Base-by-base conservation (phyloP, 2,888 invertebrate genomes). In the Pomacea canaliculata region DNA sequence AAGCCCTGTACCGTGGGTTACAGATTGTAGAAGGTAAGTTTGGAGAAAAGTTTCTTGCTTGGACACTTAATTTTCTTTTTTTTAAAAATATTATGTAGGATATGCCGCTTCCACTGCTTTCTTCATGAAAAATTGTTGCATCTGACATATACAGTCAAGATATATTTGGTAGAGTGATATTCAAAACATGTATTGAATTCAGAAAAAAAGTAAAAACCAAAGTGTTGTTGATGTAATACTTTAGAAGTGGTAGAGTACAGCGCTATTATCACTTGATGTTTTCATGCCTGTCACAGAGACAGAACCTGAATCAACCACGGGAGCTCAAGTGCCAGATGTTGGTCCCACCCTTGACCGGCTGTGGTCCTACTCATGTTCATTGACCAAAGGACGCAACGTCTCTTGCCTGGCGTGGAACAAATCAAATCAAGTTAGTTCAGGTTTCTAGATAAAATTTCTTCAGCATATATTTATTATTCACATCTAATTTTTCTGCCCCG, bases 371-470 rank as follows among this genome's bases (percentile, higher is more conserved):
- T 80, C 80, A 8, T 89, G 90, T 83, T 82, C 87, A 46, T 80
- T 89, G 76, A 89, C 88, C 67, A 87, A 86, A 62, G 88, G 88
- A 48, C 81, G 85, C 48, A 91, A 90, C 79, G 89, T 91, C 78
- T 89, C 89, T 81, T 88, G 90, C 77, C 85, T 90, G 72, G 82
- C 89, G 0, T 90, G 91, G 90, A 91, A 91, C 82, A 89, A 84
- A 71, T 78, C 83, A 60, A 90, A 91, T 77, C 86, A 85, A 48
- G 90, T 89, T 79, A 83, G 87, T 83, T n/a, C 23, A 70, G 7
- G 51, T 19, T 48, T 48, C 19, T 49, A 37, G 18, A 9, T n/a
- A n/a, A n/a, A 12, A 48, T 49, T 48, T 8, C 37, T 10, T 70
- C 12, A n/a, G 48, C 13, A 66, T 68, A 12, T 59, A 56, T 60